Percentiles rank a stretch among this genome's conserved stretches.
These are phyloP conservation scores for Atethmia centrago DNA, from an alignment of 2,888 invertebrate genomes.

Conservation along the genomic window DNA sequence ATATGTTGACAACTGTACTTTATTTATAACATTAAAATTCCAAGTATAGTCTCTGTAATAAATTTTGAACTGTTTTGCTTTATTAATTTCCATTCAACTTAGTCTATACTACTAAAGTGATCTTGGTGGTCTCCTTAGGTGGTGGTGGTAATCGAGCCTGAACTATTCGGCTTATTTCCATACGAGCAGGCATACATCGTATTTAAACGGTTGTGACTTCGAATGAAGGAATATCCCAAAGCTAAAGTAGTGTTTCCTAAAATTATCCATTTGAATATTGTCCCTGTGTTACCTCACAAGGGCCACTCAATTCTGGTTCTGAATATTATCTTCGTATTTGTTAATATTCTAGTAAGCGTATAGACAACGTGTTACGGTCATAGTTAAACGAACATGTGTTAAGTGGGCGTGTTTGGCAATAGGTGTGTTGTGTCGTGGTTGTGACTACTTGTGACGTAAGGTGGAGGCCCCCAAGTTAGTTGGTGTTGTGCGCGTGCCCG, in stretches of 20 bases:
- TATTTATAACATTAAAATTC: neutral
- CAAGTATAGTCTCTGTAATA: neutral
- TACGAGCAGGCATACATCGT: neutral
- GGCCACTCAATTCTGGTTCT: neutral
- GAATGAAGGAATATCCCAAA: neutral
- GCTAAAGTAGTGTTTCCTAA: neutral
- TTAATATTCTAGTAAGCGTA: slow-evolving; percentile 24
- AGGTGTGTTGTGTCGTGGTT: slow-evolving; percentile 42
- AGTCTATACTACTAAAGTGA: neutral
- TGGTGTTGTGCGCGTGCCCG: slow-evolving; percentile 72
- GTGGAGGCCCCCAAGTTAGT: slow-evolving; percentile 44
- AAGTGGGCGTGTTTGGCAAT: slow-evolving; percentile 43
- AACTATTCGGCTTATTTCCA: neutral
- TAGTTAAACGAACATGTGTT: slow-evolving; percentile 37
- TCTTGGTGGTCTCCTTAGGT: neutral
- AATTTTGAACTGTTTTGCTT: neutral
- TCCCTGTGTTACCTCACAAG: neutral
- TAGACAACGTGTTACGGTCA: slow-evolving; percentile 15
- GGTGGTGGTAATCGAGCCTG: neutral
- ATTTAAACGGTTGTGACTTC: neutral
- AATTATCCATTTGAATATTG: neutral
- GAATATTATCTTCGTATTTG: slow-evolving; percentile 5
- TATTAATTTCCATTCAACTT: neutral
- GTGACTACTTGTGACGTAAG: slow-evolving; percentile 51
- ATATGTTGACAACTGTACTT: neutral